phyloP scores from a whole-genome alignment of 1,140 invertebrate genomes.

The Magallana angulata region DNA sequence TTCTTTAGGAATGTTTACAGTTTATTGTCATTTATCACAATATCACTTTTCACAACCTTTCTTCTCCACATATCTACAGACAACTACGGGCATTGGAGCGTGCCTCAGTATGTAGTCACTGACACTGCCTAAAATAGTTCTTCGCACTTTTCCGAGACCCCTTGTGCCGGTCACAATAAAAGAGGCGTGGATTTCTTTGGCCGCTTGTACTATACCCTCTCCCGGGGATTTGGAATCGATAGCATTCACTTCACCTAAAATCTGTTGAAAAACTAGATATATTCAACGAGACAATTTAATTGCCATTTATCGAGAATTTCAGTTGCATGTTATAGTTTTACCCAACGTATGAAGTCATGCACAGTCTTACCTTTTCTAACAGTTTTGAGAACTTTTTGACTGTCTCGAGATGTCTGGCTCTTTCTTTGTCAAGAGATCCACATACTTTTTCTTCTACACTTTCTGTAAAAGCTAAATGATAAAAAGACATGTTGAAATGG shows the following conservation, averaged over 20 bases:
- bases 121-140: not conserved
- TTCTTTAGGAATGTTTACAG: no score
- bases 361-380: not conserved
- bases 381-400: not conserved
- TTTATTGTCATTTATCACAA: no score
- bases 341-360: no score
- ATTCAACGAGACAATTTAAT: not conserved
- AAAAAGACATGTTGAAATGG: not conserved
- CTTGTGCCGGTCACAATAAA: not conserved
- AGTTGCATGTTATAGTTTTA: no score
- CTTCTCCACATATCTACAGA: conserved; percentile 5
- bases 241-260: not conserved
- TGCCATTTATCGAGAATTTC: no score
- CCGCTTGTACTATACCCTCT: not conserved
- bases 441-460: not conserved
- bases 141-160: not conserved
- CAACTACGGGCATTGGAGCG: not conserved
- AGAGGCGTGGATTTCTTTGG: conserved; percentile 3
- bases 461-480: not conserved
- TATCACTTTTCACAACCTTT: not conserved
- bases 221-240: not conserved
- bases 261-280: not conserved
- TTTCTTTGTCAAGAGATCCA: not conserved
- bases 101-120: conserved; percentile 6
- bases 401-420: not conserved